Evolutionary conservation across 2,797 vertebrate genomes (phyloP).

Genomic region (Garrulus glandarius): DNA sequence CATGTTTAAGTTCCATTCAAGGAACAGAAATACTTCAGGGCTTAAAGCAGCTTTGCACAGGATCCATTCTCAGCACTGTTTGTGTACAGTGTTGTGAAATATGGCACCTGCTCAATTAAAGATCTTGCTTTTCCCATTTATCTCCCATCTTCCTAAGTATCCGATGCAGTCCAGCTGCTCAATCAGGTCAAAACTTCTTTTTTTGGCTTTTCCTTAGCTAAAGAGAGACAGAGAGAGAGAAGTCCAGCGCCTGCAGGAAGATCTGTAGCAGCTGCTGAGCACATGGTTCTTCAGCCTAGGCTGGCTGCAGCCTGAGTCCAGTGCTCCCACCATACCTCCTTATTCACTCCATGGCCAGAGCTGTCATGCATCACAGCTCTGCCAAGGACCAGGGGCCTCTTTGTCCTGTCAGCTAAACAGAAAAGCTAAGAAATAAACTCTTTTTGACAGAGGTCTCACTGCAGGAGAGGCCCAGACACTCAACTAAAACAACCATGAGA

Average conservation of each 20-base stretch:
- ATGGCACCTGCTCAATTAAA: not conserved
- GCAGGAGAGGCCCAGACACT: not conserved
- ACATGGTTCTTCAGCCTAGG: not conserved
- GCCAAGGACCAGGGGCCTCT: not conserved
- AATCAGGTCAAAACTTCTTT: not conserved
- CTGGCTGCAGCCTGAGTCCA: not conserved
- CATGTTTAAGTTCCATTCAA: not conserved
- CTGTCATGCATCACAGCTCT: not conserved
- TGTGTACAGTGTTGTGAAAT: not conserved
- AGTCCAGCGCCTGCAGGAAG: not conserved
- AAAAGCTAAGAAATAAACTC: not conserved
- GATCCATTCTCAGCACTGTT: not conserved
- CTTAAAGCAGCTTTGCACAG: not conserved
- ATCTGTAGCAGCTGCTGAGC: not conserved
- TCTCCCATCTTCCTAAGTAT: not conserved
- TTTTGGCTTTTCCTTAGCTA: not conserved
- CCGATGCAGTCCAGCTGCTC: not conserved
- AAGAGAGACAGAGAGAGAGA: not conserved
- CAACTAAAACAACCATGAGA: not conserved
- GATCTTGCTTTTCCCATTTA: not conserved
- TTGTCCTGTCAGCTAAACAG: not conserved
- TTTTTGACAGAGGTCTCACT: not conserved
- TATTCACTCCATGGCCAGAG: fast-evolving
- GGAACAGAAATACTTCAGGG: not conserved
- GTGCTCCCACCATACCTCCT: not conserved